phyloP scores from a whole-genome alignment of 2,797 vertebrate genomes.

The Apodemus agrarius region DNA sequence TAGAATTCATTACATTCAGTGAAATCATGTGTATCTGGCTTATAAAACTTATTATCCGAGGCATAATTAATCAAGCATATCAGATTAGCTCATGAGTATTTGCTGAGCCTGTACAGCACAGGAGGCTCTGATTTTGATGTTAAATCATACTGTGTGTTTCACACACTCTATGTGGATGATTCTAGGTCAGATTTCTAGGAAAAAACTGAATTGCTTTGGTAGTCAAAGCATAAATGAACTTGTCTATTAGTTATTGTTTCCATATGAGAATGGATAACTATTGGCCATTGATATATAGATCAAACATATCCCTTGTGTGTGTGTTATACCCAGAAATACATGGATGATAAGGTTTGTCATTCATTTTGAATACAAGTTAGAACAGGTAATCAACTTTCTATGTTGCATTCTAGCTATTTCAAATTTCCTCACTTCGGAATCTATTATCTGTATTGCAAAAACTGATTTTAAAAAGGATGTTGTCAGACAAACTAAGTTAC shows the following conservation, averaged over 20 bases:
- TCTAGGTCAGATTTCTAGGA: neutral
- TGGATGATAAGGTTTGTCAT: neutral
- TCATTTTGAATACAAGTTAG: constrained; percentile 13
- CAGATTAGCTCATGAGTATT: neutral
- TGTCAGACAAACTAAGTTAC: neutral
- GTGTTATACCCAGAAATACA: neutral
- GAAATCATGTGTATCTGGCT: constrained; percentile 29
- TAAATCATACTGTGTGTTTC: neutral
- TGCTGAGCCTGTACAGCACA: neutral
- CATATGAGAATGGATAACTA: neutral
- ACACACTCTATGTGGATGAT: neutral
- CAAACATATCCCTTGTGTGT: neutral
- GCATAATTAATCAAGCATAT: constrained; percentile 53
- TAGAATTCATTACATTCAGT: constrained; percentile 9
- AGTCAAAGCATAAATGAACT: neutral
- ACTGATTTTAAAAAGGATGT: neutral
- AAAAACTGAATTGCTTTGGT: neutral
- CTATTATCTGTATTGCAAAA: neutral
- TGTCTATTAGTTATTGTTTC: neutral
- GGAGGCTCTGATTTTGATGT: neutral
- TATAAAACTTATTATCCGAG: constrained; percentile 14
- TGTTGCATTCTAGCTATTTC: neutral
- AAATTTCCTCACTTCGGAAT: neutral
- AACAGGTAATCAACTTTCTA: neutral
- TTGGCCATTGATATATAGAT: neutral